Conservation (phyloP, 2,797 vertebrate genomes). For the Numenius phaeopus region DNA sequence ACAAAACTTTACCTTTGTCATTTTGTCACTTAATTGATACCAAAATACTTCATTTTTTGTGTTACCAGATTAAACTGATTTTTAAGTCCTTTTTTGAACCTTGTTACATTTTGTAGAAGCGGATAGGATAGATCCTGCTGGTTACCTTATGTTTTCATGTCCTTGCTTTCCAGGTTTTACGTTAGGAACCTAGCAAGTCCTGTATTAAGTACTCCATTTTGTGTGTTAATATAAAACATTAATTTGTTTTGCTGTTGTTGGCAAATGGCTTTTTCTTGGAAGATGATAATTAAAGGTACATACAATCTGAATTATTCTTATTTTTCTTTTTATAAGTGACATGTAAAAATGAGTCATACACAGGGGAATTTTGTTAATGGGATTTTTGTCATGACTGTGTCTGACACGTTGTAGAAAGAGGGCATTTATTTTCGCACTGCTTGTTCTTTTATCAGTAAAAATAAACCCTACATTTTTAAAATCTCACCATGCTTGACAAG, state of each 20-base stretch:
- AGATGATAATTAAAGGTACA: conserved; percentile 16
- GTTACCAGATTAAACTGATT: not conserved
- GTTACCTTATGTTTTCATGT: not conserved
- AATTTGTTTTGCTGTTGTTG: conserved; percentile 30
- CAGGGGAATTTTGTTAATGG: conserved; percentile 26
- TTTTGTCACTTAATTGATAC: not conserved
- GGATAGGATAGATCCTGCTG: not conserved
- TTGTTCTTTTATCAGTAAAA: conserved; percentile 29
- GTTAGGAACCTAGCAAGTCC: not conserved
- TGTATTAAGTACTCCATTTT: not conserved
- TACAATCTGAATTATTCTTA: not conserved
- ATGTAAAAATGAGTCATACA: conserved; percentile 27
- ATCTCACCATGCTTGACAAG: not conserved
- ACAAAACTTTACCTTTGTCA: not conserved
- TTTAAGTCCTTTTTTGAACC: not conserved
- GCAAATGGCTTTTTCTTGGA: conserved; percentile 36
- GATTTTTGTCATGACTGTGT: conserved; percentile 9
- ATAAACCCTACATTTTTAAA: not conserved
- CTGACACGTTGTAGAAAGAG: not conserved
- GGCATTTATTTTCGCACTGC: conserved; percentile 28
- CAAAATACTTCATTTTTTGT: not conserved
- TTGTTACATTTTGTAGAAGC: not conserved
- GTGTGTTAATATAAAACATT: not conserved
- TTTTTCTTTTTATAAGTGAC: not conserved
- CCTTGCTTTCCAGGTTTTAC: not conserved